These are phyloP conservation scores for Cephus spinipes DNA, from an alignment of 2,888 invertebrate genomes.

Conservation along the genomic window DNA sequence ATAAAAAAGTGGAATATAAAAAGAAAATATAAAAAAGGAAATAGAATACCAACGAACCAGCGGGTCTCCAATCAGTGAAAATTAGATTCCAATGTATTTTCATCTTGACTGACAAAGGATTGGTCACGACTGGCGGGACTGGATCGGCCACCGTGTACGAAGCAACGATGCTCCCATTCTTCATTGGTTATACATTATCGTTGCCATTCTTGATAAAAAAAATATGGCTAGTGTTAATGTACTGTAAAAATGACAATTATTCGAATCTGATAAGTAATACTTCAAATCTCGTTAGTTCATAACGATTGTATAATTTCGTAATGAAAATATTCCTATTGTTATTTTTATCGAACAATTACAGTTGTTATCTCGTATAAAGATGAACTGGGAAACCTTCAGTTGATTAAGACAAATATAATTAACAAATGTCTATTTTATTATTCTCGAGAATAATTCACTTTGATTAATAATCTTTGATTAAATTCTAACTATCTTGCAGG, in stretches of 20 bases:
- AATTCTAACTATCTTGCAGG: background rate
- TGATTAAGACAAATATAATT: background rate
- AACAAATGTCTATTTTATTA: background rate
- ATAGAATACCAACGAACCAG: background rate
- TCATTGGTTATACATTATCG: background rate
- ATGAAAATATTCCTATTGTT: background rate
- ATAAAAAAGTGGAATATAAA: background rate
- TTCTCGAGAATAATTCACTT: background rate
- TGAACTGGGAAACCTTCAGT: background rate
- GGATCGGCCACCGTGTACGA: constrained; percentile 24
- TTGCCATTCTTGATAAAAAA: background rate
- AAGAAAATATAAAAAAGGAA: background rate
- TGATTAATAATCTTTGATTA: background rate
- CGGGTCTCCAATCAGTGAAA: constrained; percentile 34
- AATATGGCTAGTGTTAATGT: background rate
- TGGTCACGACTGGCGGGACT: constrained; percentile 42
- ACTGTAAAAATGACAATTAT: background rate
- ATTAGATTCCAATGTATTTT: constrained; percentile 49
- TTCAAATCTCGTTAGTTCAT: background rate
- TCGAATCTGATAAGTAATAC: background rate
- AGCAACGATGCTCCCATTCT: background rate
- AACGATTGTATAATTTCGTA: background rate
- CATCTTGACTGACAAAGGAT: constrained; percentile 49
- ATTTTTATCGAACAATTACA: background rate
- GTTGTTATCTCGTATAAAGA: background rate